Evolutionary conservation across 2,888 invertebrate genomes (phyloP).

Genomic region (Trachelus stipa): DNA sequence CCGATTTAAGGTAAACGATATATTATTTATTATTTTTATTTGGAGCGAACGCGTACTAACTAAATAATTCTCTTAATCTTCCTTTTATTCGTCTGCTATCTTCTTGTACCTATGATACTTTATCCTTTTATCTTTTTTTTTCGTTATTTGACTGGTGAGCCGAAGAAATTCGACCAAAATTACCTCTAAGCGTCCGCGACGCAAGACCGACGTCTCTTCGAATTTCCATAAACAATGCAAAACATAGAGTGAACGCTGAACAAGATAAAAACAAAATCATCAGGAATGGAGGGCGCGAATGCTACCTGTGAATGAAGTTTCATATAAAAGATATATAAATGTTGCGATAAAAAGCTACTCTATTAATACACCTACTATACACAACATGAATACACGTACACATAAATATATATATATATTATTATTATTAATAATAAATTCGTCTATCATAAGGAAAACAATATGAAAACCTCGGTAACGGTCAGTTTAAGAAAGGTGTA

Average conservation of each 20-base stretch:
- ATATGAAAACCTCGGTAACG: slow-evolving; percentile 44
- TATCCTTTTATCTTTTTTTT: too few species aligned
- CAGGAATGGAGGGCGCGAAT: slow-evolving; percentile 48
- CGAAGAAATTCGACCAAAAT: slow-evolving; percentile 43
- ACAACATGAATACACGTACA: slow-evolving; percentile 32
- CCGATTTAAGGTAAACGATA: too few species aligned
- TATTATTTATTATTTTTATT: too few species aligned
- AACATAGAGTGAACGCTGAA: not conserved
- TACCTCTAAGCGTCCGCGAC: slow-evolving; percentile 44
- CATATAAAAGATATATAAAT: slow-evolving; percentile 54
- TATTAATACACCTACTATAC: too few species aligned
- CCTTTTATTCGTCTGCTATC: slow-evolving; percentile 13
- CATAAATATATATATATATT: slow-evolving; percentile 33
- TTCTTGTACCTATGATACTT: too few species aligned
- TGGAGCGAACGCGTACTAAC: too few species aligned
- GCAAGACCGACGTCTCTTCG: slow-evolving; percentile 39
- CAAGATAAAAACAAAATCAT: slow-evolving; percentile 23
- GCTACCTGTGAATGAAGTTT: slow-evolving; percentile 61
- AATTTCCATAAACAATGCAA: slow-evolving; percentile 37
- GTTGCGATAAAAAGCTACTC: slow-evolving; percentile 50
- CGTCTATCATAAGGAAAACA: slow-evolving; percentile 23
- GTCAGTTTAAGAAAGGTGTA: slow-evolving; percentile 29
- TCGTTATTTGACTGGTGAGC: not conserved
- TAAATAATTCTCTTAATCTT: slow-evolving; percentile 19
- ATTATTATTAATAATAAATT: too few species aligned